Conservation (phyloP, 2,797 vertebrate species). For the Hapalemur alaotrensis region DNA sequence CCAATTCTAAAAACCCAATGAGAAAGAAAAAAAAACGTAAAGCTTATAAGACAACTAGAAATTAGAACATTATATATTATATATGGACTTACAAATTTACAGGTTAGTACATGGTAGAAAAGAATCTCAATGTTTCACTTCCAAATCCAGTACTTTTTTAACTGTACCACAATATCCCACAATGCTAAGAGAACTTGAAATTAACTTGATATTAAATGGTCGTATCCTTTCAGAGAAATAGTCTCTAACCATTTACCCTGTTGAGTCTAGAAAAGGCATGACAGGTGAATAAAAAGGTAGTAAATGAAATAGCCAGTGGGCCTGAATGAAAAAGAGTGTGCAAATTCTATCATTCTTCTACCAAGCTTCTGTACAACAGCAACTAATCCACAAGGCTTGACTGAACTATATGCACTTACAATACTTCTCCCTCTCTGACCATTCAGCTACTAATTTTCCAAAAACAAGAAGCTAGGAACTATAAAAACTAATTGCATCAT, state of each 20-base stretch:
- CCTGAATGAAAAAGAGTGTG: not conserved
- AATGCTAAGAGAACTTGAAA: not conserved
- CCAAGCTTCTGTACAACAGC: not conserved
- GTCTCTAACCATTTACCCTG: not conserved
- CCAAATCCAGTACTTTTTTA: not conserved
- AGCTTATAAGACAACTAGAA: not conserved
- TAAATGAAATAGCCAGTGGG: not conserved
- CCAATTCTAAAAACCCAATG: not conserved
- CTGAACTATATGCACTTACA: not conserved
- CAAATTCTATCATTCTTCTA: not conserved
- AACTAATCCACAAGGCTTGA: not conserved
- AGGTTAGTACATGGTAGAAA: not conserved
- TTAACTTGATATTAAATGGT: not conserved
- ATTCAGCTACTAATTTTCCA: not conserved
- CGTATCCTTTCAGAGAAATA: not conserved
- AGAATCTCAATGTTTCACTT: not conserved
- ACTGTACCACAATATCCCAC: not conserved
- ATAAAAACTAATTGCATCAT: conserved; percentile 18
- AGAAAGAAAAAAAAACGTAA: not conserved
- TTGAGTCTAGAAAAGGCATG: not conserved
- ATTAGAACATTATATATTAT: not conserved
- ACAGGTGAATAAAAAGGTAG: not conserved
- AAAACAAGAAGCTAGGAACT: not conserved
- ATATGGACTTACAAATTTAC: not conserved
- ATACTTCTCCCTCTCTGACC: not conserved